Conservation (phyloP, 2,888 invertebrate genomes). For the Drosophila mimetica region DNA sequence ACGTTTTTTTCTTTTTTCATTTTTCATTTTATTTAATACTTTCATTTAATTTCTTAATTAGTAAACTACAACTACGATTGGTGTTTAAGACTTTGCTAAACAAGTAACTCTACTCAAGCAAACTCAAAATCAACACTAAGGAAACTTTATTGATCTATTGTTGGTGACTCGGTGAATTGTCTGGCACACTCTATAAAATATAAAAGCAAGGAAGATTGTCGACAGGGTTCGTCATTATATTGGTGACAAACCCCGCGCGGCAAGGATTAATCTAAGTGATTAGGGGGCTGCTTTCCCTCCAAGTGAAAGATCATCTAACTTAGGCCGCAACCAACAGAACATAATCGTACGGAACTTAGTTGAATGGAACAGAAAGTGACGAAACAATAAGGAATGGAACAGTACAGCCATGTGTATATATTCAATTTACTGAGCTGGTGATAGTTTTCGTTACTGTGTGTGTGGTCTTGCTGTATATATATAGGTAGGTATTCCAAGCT, state of each 20-base stretch:
- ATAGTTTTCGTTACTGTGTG: background rate
- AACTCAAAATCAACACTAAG: conserved; percentile 62
- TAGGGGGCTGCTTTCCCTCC: conserved; percentile 11
- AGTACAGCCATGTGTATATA: conserved; percentile 12
- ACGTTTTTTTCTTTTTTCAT: conserved; percentile 32
- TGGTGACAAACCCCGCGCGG: background rate
- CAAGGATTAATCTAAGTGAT: background rate
- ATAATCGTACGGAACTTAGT: conserved; percentile 7
- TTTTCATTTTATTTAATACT: conserved; percentile 29
- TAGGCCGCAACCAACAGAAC: conserved; percentile 8
- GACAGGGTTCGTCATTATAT: background rate
- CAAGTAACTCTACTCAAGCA: conserved; percentile 83
- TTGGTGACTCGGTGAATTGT: conserved; percentile 20
- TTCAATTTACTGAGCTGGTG: background rate
- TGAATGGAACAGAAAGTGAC: conserved; percentile 10
- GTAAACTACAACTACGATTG: conserved; percentile 77
- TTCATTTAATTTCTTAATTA: conserved; percentile 35
- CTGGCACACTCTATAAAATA: conserved; percentile 18
- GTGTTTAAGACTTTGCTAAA: conserved; percentile 74
- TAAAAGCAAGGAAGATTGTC: background rate
- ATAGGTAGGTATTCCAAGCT: background rate
- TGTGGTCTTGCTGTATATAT: background rate
- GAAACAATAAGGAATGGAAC: conserved; percentile 7
- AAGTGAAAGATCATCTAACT: conserved; percentile 5
- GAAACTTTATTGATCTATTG: conserved; percentile 15